These are phyloP conservation scores for Calyptomena viridis DNA, from an alignment of 2,113 vertebrate genomes.

Conservation along the genomic window DNA sequence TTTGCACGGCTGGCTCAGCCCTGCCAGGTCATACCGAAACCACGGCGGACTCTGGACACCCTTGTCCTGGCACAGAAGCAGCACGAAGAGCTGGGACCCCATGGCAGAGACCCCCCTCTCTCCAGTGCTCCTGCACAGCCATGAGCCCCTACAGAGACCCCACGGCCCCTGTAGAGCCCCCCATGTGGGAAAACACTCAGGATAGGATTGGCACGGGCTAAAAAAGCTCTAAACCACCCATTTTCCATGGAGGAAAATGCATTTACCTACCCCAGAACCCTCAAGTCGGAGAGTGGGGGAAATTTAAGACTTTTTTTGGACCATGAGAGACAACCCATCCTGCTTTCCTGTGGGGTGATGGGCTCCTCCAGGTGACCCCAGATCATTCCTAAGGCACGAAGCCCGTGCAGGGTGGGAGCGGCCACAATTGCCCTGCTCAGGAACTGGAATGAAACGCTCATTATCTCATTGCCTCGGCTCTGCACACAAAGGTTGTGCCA, in stretches of 20 bases:
- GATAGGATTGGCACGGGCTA: background rate
- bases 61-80: background rate
- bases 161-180: fast-evolving
- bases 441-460: background rate
- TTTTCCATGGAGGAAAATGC: fast-evolving
- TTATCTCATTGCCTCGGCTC: background rate
- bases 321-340: background rate
- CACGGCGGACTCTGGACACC: background rate
- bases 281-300: background rate
- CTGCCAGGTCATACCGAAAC: background rate
- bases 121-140: background rate
- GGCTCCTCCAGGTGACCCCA: background rate
- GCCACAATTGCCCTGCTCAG: background rate
- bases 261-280: background rate
- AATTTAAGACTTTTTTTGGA: background rate
- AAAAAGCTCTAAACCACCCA: fast-evolving
- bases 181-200: background rate
- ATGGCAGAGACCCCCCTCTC: fast-evolving
- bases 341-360: fast-evolving
- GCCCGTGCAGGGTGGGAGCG: background rate
- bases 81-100: background rate
- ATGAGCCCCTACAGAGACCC: background rate
- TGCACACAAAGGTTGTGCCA: slow-evolving; percentile 13
- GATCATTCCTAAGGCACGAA: background rate
- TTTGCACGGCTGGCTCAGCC: background rate